Evolutionary conservation across 2,888 invertebrate species (phyloP), one percentile per base, ranked within the genome.

Genomic region (Pyrrhia umbra): DNA sequence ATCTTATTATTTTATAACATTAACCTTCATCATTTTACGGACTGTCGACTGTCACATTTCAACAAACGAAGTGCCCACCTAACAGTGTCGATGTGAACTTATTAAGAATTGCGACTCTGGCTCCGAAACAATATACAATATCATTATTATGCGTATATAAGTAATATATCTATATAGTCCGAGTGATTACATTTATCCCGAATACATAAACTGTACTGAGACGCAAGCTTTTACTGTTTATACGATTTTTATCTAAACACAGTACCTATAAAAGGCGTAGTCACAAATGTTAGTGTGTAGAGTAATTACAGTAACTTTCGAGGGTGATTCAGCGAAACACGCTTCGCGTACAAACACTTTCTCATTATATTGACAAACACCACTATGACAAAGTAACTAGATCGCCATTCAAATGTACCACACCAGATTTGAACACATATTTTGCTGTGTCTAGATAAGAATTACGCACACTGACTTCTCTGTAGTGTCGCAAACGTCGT

Each of bases 21-120:
- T 88, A 90, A 91, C 86, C 88, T 90, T 88, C 90, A 93, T 88
- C 86, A 90, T 87, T 90, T 82, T 89, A 86, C 86, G 85, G 80
- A 89, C 89, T 86, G 77, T 87, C 85, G 80, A 91, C 89, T 90
- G 83, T 90, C 87, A 88, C 84, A 80, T 87, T 88, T 82, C 86
- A 83, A 88, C 87, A 84, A 82, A 49, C 84, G 80, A 77, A 86
- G 75, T 85, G 84, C 86, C 84, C 85, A 85, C 85, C 83, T 85
- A 82, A 87, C 84, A 84, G 81, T 85, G 79, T 87, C 75, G 65
- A 87, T 80, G 85, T 85, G 88, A 89, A 91, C 89, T 92, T 89
- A 90, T 83, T 86, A 90, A 92, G 87, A 90, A 87, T 84, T 84
- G 75, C 87, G 83, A 82, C 74, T 79, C 76, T 80, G 71, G 73